phyloP scores from a whole-genome alignment of 2,797 vertebrate species.

The Cossypha caffra region DNA sequence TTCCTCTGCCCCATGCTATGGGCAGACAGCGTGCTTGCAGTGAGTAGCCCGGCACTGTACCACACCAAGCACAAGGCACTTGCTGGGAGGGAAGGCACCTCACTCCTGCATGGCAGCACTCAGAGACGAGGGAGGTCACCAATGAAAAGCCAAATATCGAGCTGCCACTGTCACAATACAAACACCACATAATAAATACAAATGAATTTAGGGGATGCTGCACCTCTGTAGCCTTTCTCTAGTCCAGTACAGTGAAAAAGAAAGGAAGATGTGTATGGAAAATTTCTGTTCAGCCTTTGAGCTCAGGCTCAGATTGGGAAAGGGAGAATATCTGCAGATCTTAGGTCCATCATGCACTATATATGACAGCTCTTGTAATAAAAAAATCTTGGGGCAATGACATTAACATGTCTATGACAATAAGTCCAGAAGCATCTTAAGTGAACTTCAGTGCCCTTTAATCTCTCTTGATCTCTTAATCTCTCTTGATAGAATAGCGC shows the following conservation, averaged over 20 bases:
- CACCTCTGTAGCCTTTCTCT: neutral
- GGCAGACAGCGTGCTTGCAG: fast-evolving
- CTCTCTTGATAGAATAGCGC: fast-evolving
- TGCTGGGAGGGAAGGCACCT: neutral
- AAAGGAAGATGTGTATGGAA: neutral
- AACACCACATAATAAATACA: neutral
- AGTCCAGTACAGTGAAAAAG: neutral
- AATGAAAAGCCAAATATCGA: fast-evolving
- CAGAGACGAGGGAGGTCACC: neutral
- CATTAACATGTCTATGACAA: neutral
- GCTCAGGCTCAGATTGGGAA: neutral
- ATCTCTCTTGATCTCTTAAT: neutral
- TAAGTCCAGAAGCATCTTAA: neutral
- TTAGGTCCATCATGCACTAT: neutral
- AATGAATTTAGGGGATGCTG: neutral
- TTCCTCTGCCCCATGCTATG: neutral
- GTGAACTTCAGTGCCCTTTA: neutral
- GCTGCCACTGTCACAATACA: neutral
- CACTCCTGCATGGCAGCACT: neutral
- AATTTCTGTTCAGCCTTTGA: neutral
- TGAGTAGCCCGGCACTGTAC: too few species aligned
- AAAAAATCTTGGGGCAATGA: neutral
- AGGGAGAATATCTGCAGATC: neutral
- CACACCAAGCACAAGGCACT: neutral
- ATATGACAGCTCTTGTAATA: neutral